Evolutionary conservation across 2,797 vertebrate genomes (phyloP).

Genomic region (Enteromius paludinosus): DNA sequence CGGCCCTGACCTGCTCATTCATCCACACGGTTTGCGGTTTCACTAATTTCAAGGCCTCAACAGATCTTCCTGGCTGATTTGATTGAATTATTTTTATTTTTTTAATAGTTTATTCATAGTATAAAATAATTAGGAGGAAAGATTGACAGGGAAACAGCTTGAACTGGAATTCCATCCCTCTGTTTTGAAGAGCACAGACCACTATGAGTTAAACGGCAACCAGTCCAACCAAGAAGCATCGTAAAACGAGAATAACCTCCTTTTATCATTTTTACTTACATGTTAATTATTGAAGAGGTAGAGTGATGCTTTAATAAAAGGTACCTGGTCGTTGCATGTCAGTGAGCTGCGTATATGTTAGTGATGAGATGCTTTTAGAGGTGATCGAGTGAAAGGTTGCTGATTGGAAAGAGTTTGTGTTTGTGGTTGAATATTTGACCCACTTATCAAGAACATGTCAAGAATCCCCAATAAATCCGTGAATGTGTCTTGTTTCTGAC

Average conservation of each 20-base stretch:
- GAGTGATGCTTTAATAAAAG: constrained; percentile 22
- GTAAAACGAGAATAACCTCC: constrained; percentile 2
- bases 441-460: constrained; percentile 27
- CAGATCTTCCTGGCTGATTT: constrained; percentile 19
- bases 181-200: constrained; percentile 21
- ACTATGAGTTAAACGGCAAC: constrained; percentile 1
- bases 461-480: constrained; percentile 45
- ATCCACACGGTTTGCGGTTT: constrained; percentile 9
- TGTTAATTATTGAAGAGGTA: constrained; percentile 21
- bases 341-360: constrained; percentile 12
- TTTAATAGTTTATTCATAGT: constrained; percentile 45
- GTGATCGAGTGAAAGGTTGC: constrained; percentile 28
- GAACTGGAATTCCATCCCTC: background rate
- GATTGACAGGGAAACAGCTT: background rate
- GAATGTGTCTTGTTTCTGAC: constrained; percentile 30
- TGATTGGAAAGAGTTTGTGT: constrained; percentile 20
- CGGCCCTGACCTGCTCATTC: background rate
- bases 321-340: constrained; percentile 32
- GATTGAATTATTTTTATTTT: constrained; percentile 32
- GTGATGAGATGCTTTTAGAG: constrained; percentile 23
- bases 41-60: constrained; percentile 18
- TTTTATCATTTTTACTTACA: constrained; percentile 30
- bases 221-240: background rate
- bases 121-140: constrained; percentile 16
- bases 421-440: constrained; percentile 32